Evolutionary conservation across 2,113 vertebrate species (phyloP).

Genomic region (Sisor rabdophorus): DNA sequence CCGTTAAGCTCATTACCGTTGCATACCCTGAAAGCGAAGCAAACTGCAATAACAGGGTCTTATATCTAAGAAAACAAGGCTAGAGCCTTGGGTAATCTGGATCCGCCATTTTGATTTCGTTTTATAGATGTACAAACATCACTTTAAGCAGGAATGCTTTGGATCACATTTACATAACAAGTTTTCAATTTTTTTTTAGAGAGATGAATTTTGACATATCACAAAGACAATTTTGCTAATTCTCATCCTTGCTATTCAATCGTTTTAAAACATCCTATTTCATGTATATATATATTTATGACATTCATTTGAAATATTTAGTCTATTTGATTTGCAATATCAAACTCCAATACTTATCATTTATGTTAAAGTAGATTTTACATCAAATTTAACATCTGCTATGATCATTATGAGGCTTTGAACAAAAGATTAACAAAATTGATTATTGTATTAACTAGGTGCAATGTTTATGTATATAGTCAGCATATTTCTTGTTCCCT

Average conservation of each 20-base stretch:
- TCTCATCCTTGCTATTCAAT: neutral
- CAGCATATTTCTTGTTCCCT: neutral
- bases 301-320: neutral
- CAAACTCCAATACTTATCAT: too few species aligned
- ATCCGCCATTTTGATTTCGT: conserved; percentile 19
- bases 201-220: neutral
- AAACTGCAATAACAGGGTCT: neutral
- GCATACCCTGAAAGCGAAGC: neutral
- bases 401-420: neutral
- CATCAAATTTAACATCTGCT: neutral
- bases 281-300: neutral
- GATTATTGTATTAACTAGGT: neutral
- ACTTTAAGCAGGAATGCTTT: neutral
- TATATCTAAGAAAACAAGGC: neutral
- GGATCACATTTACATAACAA: neutral
- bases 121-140: neutral
- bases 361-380: too few species aligned
- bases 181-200: neutral
- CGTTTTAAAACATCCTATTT: neutral
- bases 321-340: neutral
- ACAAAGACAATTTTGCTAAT: neutral
- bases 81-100: conserved; percentile 1
- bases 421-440: neutral
- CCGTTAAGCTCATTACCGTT: neutral
- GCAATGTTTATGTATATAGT: neutral